Evolutionary conservation across 2,888 invertebrate genomes (phyloP), one percentile per base, ranked within the genome.

Genomic region (Trichopoda pennipes): DNA sequence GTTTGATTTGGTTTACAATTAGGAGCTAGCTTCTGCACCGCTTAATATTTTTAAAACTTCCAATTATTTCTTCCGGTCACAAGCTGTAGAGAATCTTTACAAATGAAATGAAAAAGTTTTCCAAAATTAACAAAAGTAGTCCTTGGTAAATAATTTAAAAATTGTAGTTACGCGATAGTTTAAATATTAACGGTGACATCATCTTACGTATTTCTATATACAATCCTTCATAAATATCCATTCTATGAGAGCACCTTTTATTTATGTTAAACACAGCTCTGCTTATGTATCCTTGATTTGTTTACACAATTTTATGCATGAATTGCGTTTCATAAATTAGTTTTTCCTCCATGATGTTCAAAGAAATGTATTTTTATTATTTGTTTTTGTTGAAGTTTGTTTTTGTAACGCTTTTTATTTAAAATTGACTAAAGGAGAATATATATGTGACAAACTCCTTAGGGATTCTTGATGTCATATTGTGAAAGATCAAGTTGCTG

Each of bases 241-340:
- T 38, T 12, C 9, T 12, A 7, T 3, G 3, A 49, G n/a, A 8
- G 23, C 14, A 14, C 1, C 23, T 21, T 35, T 12, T 21, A 47
- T 66, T 19, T 4, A 16, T 68, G 16, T 28, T 14, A 6, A 6
- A n/a, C 51, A 23, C 53, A 56, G 35, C 21, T 56, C 21, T 49
- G 47, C 16, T 75, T 35, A 74, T 78, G 28, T 74, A 47, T 35
- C 58, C 23, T 64, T 77, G 77, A 79, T 79, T 82, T 82, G 75
- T 79, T 82, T 79, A 72, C 72, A 61, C 42, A 82, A 72, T 81
- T 74, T 77, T 63, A 77, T 74, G 81, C 77, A 78, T 38, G 81
- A 81, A 77, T 58, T 63, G 63, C 63, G 51, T 69, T 70, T 77
- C 55, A 75, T 79, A 79, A 79, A 82, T 63, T 51, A 58, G 17